phyloP scores from a whole-genome alignment of 2,888 invertebrate species.

The Bhutanitis thaidina region DNA sequence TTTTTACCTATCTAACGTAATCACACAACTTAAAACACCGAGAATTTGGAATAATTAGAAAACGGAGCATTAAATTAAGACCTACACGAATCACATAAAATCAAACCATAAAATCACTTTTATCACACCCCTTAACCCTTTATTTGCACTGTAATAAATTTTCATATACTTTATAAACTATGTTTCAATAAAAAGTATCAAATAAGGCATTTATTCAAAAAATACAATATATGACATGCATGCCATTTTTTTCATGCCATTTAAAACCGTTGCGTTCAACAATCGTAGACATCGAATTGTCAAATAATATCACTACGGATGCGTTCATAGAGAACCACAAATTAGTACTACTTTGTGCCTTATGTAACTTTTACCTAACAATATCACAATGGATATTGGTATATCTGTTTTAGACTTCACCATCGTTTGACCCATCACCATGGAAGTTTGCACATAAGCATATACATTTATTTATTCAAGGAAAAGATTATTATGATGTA shows the following conservation, averaged over 20 bases:
- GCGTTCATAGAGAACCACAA: conserved; percentile 36
- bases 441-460: too few relatives aligned
- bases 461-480: too few relatives aligned
- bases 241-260: conserved; percentile 63
- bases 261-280: conserved; percentile 65
- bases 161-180: conserved; percentile 24
- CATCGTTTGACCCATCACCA: too few relatives aligned
- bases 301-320: conserved; percentile 30
- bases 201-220: conserved; percentile 51
- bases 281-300: conserved; percentile 32
- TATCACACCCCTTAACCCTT: conserved; percentile 30
- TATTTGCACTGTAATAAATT: conserved; percentile 41
- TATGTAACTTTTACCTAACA: too few relatives aligned
- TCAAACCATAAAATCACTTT: conserved; percentile 36
- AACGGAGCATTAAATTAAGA: conserved; percentile 63
- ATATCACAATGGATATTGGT: too few relatives aligned
- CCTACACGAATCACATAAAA: conserved; percentile 60
- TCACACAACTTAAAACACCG: conserved; percentile 28
- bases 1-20: conserved; percentile 27
- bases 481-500: too few relatives aligned
- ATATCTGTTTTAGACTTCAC: too few relatives aligned
- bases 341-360: too few relatives aligned
- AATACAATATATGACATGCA: conserved; percentile 69
- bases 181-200: conserved; percentile 36
- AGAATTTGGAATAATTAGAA: conserved; percentile 49